Percentiles rank a stretch among this genome's conserved stretches.
Evolutionary conservation across 2,113 vertebrate species (phyloP).

Genomic region (Pandion haliaetus): DNA sequence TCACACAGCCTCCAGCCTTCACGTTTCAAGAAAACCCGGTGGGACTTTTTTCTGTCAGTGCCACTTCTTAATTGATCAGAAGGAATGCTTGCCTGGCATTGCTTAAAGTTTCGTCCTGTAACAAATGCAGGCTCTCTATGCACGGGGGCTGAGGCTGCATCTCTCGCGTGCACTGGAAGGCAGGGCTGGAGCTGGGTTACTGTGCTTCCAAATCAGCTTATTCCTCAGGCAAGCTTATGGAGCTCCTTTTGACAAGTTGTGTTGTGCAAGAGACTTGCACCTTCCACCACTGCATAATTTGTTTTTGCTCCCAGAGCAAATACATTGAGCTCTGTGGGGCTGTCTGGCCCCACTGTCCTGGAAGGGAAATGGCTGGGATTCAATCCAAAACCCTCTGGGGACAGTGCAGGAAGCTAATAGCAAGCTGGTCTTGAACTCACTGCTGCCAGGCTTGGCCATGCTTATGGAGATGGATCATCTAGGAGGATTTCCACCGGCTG

Average conservation of each 20-base stretch:
- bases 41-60: not conserved
- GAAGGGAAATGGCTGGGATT: not conserved
- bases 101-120: not conserved
- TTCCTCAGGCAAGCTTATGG: not conserved
- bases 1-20: not conserved
- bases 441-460: not conserved
- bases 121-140: not conserved
- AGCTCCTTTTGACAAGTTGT: not conserved
- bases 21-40: fast-evolving
- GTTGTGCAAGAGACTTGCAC: not conserved
- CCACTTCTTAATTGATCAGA: not conserved
- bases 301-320: not conserved
- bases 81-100: not conserved
- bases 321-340: not conserved
- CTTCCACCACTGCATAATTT: not conserved
- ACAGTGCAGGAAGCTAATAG: not conserved
- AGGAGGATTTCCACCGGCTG: not conserved
- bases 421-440: not conserved
- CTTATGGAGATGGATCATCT: not conserved
- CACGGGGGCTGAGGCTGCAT: not conserved
- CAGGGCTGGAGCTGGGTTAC: not conserved
- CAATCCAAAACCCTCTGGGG: not conserved
- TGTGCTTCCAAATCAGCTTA: not conserved
- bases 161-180: fast-evolving
- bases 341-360: not conserved